Base-by-base conservation (phyloP, 2,113 vertebrate species). In the Bolborhynchus lineola region DNA sequence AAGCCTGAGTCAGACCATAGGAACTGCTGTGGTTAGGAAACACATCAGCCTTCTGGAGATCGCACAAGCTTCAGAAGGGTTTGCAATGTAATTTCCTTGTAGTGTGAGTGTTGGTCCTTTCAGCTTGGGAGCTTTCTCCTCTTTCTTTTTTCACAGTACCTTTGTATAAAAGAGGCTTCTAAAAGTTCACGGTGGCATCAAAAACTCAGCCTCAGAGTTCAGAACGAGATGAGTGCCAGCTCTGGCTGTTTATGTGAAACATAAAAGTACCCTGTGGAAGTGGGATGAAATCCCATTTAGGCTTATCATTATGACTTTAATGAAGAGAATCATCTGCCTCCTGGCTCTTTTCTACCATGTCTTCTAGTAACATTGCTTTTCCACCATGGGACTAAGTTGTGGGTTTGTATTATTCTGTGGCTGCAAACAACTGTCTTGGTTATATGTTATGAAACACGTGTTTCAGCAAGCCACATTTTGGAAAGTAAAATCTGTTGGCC, bases 241-340 rank as follows among this genome's bases (percentile, higher is more conserved):
- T 76, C 77, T 83, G 64, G 29, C 71, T 94, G 50, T 63, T 83
- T 53, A 50, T 2, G 1, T 78, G 80, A 83, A 92, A 86, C 20
- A 64, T 65, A 65, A 95, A 94, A 90, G 80, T 47, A 86, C 64
- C 35, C 47, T 18, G 35, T 39, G 63, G 82, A 90, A 80, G 70
- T 47, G 64, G 53, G 67, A 88, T 93, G 76, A 93, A 92, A 94
- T 81, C 82, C 50, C 46, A 64, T 95, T 96, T 70, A 78, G 71
- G 62, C 39, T 94, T 88, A 75, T 55, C 71, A 39, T 42, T 33
- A 80, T 64, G 46, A n/a, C 50, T 88, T 90, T 90, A 88, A 83
- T 83, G 68, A 63, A 83, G 67, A 92, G 46, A 72, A 46, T 47
- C 13, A n/a, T 55, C 71, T 67, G 6, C 39, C 23, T 86, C 55